Base-by-base conservation (phyloP, 2,113 vertebrate genomes). In the Procavia capensis region DNA sequence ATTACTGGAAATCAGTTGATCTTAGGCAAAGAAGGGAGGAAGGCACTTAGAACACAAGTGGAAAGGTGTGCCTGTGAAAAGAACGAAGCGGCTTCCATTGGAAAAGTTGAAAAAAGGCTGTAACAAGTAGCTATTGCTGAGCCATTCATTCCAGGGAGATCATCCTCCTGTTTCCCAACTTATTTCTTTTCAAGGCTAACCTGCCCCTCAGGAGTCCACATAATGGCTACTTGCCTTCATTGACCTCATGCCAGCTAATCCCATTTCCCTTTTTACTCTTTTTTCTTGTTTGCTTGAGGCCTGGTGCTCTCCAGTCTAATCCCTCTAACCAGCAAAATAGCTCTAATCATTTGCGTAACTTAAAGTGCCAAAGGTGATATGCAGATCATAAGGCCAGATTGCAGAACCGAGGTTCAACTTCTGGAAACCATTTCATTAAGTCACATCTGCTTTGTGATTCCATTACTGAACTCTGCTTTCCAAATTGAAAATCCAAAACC, bases 251-350 rank as follows among this genome's bases (percentile, higher is more conserved):
- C 17, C 20, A 72, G 27, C 13, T 29, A 41, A 70, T 66, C 39
- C 20, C 68, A 64, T 27, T 66, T 4, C 74, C 74, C 16, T 47
- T 34, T 83, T n/a, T 36, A 34, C 59, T 76, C 31, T 90, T 34
- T 17, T 5, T 41, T 66, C 50, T 31, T 74, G 31, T 54, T 75
- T 45, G 36, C 75, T 64, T 85, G 27, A 64, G 36, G 25, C 76
- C 76, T 79, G 22, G 13, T 47, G 34, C 34, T 74, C 34, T 39
- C 50, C 22, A 61, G 41, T 64, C 10, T 41, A 86, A 41, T 63
- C 64, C 17, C 16, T 80, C 74, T 91, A 61, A 93, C 92, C 81
- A 89, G 79, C 59, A 85, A 91, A 95, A 76, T n/a, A 75, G 74
- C 29, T 70, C 74, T 22, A 43, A 34, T 85, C 29, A 85, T 96